Evolutionary conservation across 2,888 invertebrate species (phyloP).

Genomic region (Phytoseiulus persimilis): DNA sequence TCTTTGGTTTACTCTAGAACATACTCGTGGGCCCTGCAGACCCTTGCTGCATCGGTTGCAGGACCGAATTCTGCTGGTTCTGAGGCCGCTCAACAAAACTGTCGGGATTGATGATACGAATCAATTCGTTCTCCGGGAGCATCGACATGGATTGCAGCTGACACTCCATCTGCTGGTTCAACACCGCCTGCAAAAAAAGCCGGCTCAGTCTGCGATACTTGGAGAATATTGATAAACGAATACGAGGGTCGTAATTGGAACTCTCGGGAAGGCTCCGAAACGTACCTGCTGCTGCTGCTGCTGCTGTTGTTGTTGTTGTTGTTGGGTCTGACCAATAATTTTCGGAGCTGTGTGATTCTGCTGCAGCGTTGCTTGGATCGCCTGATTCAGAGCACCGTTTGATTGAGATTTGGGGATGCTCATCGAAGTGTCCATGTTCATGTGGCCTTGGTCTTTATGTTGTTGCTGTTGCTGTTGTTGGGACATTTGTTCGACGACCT

Average conservation of each 20-base stretch:
- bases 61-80: conserved; percentile 43
- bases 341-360: not conserved
- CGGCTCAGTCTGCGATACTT: not conserved
- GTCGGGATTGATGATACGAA: conserved; percentile 79
- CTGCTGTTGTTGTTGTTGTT: not conserved
- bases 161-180: conserved; percentile 25
- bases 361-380: not conserved
- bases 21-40: not conserved
- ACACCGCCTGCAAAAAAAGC: not conserved
- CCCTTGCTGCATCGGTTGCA: not conserved
- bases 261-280: not conserved
- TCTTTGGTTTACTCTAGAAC: not conserved
- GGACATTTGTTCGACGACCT: not conserved
- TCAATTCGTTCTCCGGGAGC: conserved; percentile 64
- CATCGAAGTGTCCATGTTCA: not conserved
- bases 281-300: not conserved
- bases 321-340: not conserved
- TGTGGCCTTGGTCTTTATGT: not conserved
- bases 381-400: not conserved
- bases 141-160: conserved; percentile 36
- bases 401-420: not conserved
- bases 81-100: conserved; percentile 62
- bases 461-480: too few relatives aligned
- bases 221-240: too few relatives aligned
- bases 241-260: too few relatives aligned